A percentile compares a stretch with the other conserved stretches of the same genome.
Evolutionary conservation across 1,140 invertebrate species (phyloP).

Genomic region (Pseudobourletiella spinata): DNA sequence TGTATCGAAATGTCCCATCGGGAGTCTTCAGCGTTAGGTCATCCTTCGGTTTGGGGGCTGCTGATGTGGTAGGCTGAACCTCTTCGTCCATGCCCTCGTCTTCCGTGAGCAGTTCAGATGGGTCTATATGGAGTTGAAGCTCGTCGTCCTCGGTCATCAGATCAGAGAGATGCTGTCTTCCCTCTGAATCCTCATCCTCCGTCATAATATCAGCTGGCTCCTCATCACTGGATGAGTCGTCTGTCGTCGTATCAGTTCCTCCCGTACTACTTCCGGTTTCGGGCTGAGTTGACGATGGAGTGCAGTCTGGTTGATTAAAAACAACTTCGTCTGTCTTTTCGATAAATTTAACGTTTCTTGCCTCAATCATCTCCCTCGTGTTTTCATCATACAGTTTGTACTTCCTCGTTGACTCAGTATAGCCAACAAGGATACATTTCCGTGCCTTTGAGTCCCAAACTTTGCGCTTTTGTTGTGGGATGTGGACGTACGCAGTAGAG

Average conservation of each 20-base stretch:
- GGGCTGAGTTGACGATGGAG: too few species aligned
- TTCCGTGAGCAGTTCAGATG: neutral
- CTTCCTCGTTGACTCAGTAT: constrained; percentile 40
- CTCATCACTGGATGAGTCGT: neutral
- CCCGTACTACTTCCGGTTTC: neutral
- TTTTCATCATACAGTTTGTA: constrained; percentile 38
- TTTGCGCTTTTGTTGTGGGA: constrained; percentile 5
- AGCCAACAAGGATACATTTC: constrained; percentile 40
- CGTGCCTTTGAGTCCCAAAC: constrained; percentile 34
- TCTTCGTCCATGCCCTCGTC: neutral
- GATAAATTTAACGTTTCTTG: constrained; percentile 39
- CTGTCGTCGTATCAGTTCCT: neutral
- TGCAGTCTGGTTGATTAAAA: too few species aligned
- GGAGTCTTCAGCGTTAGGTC: neutral
- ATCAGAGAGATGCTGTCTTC: neutral
- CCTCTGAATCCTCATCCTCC: neutral
- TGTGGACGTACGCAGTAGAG: constrained; percentile 36
- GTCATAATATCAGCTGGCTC: neutral
- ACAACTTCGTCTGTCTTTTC: constrained; percentile 26
- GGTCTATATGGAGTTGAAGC: neutral
- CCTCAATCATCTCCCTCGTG: constrained; percentile 32
- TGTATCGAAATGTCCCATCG: neutral
- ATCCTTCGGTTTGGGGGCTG: neutral
- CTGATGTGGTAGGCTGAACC: neutral
- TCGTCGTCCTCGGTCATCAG: neutral